These are phyloP conservation scores for Crossocerus cetratus DNA, from an alignment of 2,888 invertebrate genomes.

Conservation along the genomic window DNA sequence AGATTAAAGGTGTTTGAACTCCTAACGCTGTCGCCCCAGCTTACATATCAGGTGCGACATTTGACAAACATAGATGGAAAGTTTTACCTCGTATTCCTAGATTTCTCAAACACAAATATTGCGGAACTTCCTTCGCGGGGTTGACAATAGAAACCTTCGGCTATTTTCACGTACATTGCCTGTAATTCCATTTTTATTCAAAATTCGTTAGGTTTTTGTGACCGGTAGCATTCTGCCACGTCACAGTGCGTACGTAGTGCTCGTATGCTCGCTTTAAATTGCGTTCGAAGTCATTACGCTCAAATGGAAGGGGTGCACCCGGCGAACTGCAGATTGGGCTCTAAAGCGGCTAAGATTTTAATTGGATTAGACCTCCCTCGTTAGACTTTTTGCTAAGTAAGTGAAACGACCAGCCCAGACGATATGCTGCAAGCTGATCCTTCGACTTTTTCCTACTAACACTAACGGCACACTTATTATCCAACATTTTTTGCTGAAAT, in stretches of 20 bases:
- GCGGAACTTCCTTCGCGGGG: too few relatives aligned
- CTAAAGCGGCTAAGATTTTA: conserved; percentile 2
- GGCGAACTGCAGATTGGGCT: not conserved
- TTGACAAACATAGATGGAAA: too few relatives aligned
- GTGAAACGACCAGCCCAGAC: not conserved
- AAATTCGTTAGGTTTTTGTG: too few relatives aligned
- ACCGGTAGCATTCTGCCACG: not conserved
- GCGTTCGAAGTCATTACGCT: not conserved
- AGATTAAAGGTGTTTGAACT: too few relatives aligned
- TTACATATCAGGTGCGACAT: not conserved
- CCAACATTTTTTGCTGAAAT: too few relatives aligned
- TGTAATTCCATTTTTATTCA: too few relatives aligned
- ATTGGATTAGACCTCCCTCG: conserved; percentile 1
- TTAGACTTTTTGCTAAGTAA: not conserved
- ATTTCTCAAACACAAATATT: too few relatives aligned
- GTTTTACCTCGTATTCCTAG: too few relatives aligned
- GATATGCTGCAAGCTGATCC: not conserved
- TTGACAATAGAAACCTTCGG: too few relatives aligned
- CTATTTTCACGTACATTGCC: too few relatives aligned
- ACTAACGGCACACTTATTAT: too few relatives aligned
- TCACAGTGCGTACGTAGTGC: not conserved
- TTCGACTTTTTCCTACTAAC: not conserved
- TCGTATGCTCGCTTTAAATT: not conserved
- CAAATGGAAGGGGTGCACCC: not conserved
- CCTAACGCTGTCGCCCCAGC: not conserved